Base-by-base conservation (phyloP, 2,888 invertebrate genomes). In the Cylloceria caligata region DNA sequence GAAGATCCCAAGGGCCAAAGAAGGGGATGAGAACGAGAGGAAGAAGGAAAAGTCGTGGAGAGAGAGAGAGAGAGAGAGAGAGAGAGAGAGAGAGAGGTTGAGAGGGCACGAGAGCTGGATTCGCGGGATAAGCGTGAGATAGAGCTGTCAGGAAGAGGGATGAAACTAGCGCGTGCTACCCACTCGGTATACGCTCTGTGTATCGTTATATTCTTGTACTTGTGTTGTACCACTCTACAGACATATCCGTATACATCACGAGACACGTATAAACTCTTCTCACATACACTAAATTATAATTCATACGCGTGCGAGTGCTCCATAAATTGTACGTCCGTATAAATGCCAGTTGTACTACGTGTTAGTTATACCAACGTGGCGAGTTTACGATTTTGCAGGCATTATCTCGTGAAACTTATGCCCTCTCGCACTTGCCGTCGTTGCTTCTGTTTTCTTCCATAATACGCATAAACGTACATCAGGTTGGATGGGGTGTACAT, bases 111-210 rank as follows among this genome's bases (percentile, higher is more conserved):
- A 81, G 82, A 85, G 87, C 84, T 87, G 84, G 87, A 88, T 88
- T 87, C 88, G 69, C 65, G 69, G 86, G 87, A 89, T 89, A 87
- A 87, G 85, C 86, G 88, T 84, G 82, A 90, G 90, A 92, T 92
- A 89, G 89, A 91, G 88, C 89, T 91, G 91, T 91, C 91, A 87
- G 80, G 87, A 91, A 90, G 90, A 91, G 85, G 88, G 87, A 92
- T 91, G 89, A 88, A 88, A 86, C 79, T 84, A 84, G 88, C 88
- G 88, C 89, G 89, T 89, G 89, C 88, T 77, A 72, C 60, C 30
- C 49, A n/a, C 57, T 55, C 39, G 57, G 9, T 55, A 72, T 68
- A 64, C 57, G 27, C 64, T 47, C 39, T 75, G 19, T 67, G 34
- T 69, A 42, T 73, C 68, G 68, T 73, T 75, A 72, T 75, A 80